Base-by-base conservation (phyloP, 1,140 invertebrate species). In the Alviniconcha marisindica region DNA sequence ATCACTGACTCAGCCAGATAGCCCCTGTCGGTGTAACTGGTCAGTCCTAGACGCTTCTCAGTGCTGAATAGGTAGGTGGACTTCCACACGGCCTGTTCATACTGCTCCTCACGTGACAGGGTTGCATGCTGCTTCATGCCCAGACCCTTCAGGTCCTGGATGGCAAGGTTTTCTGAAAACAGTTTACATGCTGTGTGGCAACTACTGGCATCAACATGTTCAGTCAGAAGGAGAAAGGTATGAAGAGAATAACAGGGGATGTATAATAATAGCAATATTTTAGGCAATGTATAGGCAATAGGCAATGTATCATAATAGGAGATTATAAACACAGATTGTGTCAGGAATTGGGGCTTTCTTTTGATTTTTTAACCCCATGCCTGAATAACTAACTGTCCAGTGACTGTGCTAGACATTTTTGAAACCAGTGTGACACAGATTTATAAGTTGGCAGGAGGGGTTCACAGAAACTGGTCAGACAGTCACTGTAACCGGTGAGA, bases 41-140 rank as follows among this genome's bases (percentile, higher is more conserved):
- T 80, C 31, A 85, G n/a, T 36, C 77, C 84, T 7, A 85, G 78
- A 36, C 81, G 56, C n/a, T 24, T 56, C 44, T 77, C 38, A 60
- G 71, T 73, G 3, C 48, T 18, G 15, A 28, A 28, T 21, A 42
- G 5, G 44, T 81, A 76, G 2, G 82, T 79, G 54, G 1, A 40
- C 42, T 85, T 85, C 10, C 31, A 51, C 31, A 87, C 21, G n/a
- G 78, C 81, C 56, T 83, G 66, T 69, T 83, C 78, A 83, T 87
- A 87, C 51, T 83, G 77, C 66, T 87, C 83, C 38, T 85, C 83
- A 28, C 86, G 51, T 21, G 38, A 80, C 54, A 87, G 48, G 3
- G 77, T 42, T 24, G 81, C 71, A 73, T n/a, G 42, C 40, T 76
- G 73, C 21, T 54, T 54, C n/a, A 77, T 69, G 2, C 60, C 44